A percentile compares a stretch with the other conserved stretches of the same genome.
Evolutionary conservation across 2,888 invertebrate genomes (phyloP).

Genomic region (Schrankia costaestrigalis): DNA sequence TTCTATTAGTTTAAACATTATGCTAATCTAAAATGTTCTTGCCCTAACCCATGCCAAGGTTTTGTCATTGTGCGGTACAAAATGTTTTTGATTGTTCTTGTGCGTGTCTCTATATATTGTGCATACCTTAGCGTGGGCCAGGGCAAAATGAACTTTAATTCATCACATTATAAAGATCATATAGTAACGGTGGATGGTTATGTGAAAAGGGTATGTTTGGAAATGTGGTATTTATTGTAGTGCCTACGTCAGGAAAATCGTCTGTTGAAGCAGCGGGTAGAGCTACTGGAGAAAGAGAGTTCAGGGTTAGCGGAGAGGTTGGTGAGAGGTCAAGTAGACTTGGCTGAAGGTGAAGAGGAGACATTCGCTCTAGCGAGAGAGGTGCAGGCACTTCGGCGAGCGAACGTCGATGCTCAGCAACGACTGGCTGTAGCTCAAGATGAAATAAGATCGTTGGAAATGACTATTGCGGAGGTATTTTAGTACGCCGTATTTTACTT

Average conservation of each 20-base stretch:
- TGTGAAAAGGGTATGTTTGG: conserved; percentile 26
- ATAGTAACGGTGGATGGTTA: conserved; percentile 2
- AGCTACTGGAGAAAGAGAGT: conserved; percentile 96
- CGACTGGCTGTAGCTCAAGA: conserved; percentile 95
- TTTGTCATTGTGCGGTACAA: no score
- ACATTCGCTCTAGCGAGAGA: conserved; percentile 91
- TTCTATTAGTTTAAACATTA: no score
- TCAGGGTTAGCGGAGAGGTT: conserved; percentile 95
- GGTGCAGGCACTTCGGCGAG: conserved; percentile 91
- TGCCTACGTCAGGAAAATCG: conserved; percentile 95
- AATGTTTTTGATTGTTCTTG: neutral
- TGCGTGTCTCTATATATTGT: conserved; percentile 5
- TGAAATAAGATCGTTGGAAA: conserved; percentile 91
- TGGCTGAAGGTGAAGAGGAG: conserved; percentile 97
- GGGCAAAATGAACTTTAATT: conserved; percentile 1
- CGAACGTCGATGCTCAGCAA: conserved; percentile 93
- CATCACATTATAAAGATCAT: conserved; percentile 2
- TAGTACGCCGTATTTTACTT: no score
- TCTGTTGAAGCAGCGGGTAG: conserved; percentile 95
- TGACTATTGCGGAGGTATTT: conserved; percentile 82
- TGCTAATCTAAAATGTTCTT: no score
- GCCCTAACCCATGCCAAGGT: no score
- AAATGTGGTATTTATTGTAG: conserved; percentile 43
- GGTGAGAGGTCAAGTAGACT: conserved; percentile 95
- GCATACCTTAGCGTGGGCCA: neutral